phyloP scores from a whole-genome alignment of 1,140 invertebrate species.

The Drosophila bifasciata region DNA sequence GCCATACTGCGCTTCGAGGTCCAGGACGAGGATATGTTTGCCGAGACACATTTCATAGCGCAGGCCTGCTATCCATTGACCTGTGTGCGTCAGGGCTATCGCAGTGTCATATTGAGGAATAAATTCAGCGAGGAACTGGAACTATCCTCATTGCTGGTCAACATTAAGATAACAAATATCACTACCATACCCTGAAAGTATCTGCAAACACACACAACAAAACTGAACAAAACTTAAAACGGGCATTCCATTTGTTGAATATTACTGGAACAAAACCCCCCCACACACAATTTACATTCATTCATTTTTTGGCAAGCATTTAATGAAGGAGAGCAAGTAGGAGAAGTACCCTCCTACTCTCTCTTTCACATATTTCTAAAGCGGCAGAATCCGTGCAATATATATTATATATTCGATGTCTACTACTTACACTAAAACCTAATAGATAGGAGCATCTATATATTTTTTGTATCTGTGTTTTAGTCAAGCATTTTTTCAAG shows the following conservation, averaged over 20 bases:
- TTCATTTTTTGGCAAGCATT: too few species aligned
- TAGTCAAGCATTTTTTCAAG: too few species aligned
- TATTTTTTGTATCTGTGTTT: too few species aligned
- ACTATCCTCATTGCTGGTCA: constrained; percentile 94
- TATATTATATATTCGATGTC: constrained; percentile 5
- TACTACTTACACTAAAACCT: not conserved
- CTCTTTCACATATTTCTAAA: too few species aligned
- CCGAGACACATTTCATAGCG: constrained; percentile 98
- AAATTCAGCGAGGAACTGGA: constrained; percentile 97
- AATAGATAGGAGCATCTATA: not conserved
- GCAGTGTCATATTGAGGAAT: constrained; percentile 96
- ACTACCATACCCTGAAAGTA: not conserved
- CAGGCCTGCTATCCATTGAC: constrained; percentile 96
- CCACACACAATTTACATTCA: too few species aligned
- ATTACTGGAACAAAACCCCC: too few species aligned
- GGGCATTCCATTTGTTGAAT: too few species aligned
- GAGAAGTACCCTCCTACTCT: too few species aligned
- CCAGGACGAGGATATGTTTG: constrained; percentile 99
- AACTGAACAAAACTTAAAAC: constrained; percentile 5
- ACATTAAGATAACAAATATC: constrained; percentile 85
- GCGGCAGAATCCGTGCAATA: constrained; percentile 2
- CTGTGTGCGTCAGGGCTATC: constrained; percentile 92
- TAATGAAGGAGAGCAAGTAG: too few species aligned
- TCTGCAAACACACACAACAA: not conserved
- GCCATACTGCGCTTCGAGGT: constrained; percentile 96